Percentiles rank a stretch among this genome's conserved stretches.
Evolutionary conservation across 2,797 vertebrate species (phyloP).

Genomic region (Chlorospingus semifuscus): DNA sequence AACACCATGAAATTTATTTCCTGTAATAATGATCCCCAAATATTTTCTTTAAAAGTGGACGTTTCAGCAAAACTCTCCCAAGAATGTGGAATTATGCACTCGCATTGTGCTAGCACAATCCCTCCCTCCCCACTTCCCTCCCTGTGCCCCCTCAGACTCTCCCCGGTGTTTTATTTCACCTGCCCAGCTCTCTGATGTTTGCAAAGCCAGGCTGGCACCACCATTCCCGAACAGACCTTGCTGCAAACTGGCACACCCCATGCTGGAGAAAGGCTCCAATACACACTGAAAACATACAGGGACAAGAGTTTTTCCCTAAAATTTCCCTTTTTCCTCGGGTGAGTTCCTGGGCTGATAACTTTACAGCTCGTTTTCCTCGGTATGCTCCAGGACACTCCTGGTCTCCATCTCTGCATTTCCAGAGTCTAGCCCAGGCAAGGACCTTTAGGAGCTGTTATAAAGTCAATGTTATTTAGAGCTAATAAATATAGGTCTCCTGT

Average conservation of each 20-base stretch:
- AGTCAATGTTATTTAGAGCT: neutral
- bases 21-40: slow-evolving; percentile 67
- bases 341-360: neutral
- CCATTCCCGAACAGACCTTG: accelerated
- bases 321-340: neutral
- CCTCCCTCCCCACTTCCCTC: neutral
- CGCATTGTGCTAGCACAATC: neutral
- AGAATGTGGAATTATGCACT: neutral
- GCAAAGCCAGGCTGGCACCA: accelerated
- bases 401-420: neutral
- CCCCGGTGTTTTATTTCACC: neutral
- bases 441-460: neutral
- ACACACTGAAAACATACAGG: accelerated
- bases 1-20: slow-evolving; percentile 71
- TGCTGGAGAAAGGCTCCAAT: accelerated
- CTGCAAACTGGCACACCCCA: neutral
- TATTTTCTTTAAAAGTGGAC: slow-evolving; percentile 61
- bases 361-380: neutral
- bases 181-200: accelerated
- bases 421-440: neutral
- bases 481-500: neutral
- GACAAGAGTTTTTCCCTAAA: neutral
- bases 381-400: neutral
- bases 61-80: slow-evolving; percentile 35
- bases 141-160: neutral